phyloP scores from a whole-genome alignment of 92 coral and sea anemone genomes.

The Phymanthus crucifer region DNA sequence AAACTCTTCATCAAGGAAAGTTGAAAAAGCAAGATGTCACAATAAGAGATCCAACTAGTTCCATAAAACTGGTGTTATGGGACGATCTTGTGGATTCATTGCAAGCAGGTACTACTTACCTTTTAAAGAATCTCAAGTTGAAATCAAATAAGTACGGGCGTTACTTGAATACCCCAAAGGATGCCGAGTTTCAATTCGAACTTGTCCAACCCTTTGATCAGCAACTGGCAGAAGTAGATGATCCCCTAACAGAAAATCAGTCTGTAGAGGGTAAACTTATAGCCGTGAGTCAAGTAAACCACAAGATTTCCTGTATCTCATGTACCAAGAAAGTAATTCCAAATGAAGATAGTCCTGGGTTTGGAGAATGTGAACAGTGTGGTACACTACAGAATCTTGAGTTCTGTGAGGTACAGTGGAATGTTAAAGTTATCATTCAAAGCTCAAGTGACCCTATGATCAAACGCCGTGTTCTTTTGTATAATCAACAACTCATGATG shows the following conservation, averaged over 20 bases:
- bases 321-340: conserved; percentile 11
- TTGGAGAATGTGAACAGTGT: background rate
- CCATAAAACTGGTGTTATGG: conserved; percentile 44
- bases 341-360: background rate
- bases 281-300: conserved; percentile 7
- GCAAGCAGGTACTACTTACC: conserved; percentile 38
- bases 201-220: conserved; percentile 8
- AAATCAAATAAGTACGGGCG: conserved; percentile 29
- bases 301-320: conserved; percentile 7
- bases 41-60: conserved; percentile 40
- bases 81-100: conserved; percentile 33
- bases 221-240: conserved; percentile 28
- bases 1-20: conserved; percentile 40
- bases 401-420: background rate
- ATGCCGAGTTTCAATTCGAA: conserved; percentile 6
- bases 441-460: background rate
- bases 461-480: conserved; percentile 1
- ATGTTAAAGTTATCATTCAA: background rate
- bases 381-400: background rate
- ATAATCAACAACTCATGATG: background rate
- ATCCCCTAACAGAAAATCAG: conserved; percentile 9
- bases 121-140: conserved; percentile 36
- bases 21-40: conserved; percentile 45
- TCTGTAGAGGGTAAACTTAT: conserved; percentile 3
- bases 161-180: conserved; percentile 47